Base-by-base conservation (phyloP, 2,888 invertebrate genomes). In the Eurytoma adleriae region DNA sequence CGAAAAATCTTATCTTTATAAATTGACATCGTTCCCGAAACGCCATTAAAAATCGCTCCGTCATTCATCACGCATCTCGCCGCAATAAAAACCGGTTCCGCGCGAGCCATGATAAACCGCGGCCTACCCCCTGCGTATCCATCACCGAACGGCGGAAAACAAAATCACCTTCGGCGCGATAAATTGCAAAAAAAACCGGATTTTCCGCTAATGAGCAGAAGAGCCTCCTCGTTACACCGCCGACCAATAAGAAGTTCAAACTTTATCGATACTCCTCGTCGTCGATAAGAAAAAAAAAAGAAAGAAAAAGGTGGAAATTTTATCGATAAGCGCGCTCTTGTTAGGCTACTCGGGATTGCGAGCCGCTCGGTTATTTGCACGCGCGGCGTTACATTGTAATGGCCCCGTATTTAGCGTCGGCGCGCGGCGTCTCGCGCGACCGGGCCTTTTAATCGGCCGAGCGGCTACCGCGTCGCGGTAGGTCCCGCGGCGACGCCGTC, bases 381-480 rank as follows among this genome's bases (percentile, higher is more conserved):
- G 64, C 61, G 20, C 57, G 48, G 74, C 72, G 48, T 61, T 77
- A 80, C 80, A 80, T 73, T 76, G 72, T 77, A 77, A 73, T 57
- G 79, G 75, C 18, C 20, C 56, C 64, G 56, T 68, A 69, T 79
- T 69, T 69, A 79, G 69, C 48, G 40, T 40, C 18, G 16, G 40
- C 61, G 12, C 54, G 62, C 61, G 20, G 52, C 71, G 24, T 68
- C 20, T 27, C 76, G 20, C 30, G 40, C 48, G 4, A 30, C 48
- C 40, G 67, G 78, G 75, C 5, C 40, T 40, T 40, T 80, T 82
- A 80, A 82, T 82, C 80, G 69, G 78, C 40, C 57, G 48, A 73
- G 52, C 68, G 40, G 82, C 78, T 76, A 81, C 82, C 62, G 70
- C 80, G 71, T 62, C 80, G 82, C 76, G 80, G 82, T 83, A 79